Evolutionary conservation across 2,113 vertebrate species (phyloP).

Genomic region (Rhea pennata): DNA sequence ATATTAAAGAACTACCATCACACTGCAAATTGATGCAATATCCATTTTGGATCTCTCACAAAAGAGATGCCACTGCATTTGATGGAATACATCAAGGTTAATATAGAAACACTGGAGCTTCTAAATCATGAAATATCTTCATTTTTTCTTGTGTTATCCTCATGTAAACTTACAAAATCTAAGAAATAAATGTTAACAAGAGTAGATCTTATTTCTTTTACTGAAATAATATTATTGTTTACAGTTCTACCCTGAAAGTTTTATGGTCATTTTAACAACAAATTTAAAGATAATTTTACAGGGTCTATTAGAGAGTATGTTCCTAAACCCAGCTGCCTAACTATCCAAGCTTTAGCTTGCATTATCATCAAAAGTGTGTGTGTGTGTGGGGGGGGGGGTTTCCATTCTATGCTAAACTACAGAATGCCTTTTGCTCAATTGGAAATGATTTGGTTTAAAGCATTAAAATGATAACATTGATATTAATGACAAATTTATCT

Average conservation of each 20-base stretch:
- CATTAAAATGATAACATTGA: not conserved
- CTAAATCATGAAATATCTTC: not conserved
- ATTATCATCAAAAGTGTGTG: not conserved
- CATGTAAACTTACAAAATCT: not conserved
- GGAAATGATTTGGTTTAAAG: not conserved
- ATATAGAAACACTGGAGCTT: not conserved
- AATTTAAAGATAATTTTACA: not conserved
- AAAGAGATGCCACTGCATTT: not conserved
- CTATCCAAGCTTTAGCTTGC: not conserved
- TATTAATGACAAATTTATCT: not conserved
- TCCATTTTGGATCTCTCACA: not conserved
- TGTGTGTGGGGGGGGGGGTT: not conserved
- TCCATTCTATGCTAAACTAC: not conserved
- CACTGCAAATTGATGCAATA: conserved; percentile 14
- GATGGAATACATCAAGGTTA: not conserved
- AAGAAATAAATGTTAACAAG: not conserved
- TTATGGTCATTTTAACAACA: not conserved
- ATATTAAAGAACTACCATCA: not conserved
- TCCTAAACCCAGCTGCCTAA: not conserved
- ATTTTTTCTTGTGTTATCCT: conserved; percentile 18
- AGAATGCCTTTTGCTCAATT: not conserved
- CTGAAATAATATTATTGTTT: conserved; percentile 1
- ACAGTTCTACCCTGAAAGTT: not conserved
- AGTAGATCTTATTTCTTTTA: not conserved
- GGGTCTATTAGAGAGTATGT: not conserved